phyloP scores from a whole-genome alignment of 2,797 vertebrate species.

The Silurus lanzhouensis region DNA sequence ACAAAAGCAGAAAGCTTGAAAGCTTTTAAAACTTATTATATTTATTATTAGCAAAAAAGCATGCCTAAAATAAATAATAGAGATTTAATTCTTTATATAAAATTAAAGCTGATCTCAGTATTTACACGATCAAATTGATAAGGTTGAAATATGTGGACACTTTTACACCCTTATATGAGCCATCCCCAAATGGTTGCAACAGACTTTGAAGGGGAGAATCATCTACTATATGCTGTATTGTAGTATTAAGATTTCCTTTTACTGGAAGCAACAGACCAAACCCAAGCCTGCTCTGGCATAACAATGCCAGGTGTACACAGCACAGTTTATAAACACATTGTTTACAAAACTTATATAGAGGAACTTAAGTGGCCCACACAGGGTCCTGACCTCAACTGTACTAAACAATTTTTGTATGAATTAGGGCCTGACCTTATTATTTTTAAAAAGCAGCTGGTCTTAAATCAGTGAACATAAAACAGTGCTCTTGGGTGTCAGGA shows the following conservation, averaged over 20 bases:
- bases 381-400: neutral
- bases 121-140: neutral
- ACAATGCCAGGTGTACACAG: neutral
- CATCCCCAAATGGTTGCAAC: neutral
- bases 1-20: neutral
- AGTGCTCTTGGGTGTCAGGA: neutral
- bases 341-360: neutral
- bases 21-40: too few relatives aligned
- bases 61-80: neutral
- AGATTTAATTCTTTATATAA: neutral
- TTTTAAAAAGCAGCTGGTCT: neutral
- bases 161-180: neutral
- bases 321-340: neutral
- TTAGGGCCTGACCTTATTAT: neutral
- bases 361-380: neutral
- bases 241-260: neutral
- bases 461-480: neutral
- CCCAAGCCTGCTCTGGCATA: neutral
- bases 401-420: neutral
- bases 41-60: neutral
- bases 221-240: neutral
- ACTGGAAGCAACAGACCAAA: neutral
- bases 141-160: neutral
- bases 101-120: slow-evolving; percentile 10
- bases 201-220: neutral